phyloP scores from a whole-genome alignment of 1,140 invertebrate species.

The Doryteuthis pealeii region DNA sequence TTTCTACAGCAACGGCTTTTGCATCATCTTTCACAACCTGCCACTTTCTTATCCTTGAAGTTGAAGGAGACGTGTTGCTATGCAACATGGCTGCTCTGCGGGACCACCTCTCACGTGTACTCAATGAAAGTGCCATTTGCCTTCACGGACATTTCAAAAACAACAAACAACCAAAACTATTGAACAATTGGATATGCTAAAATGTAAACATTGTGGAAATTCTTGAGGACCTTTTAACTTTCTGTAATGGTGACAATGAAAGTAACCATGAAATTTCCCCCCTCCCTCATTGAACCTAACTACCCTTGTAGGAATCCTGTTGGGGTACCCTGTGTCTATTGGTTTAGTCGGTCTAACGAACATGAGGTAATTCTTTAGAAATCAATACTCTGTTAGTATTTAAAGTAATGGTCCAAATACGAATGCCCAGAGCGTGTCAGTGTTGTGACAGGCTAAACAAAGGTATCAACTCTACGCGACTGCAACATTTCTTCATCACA shows the following conservation, averaged over 20 bases:
- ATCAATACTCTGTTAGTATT: background rate
- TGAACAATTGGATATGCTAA: background rate
- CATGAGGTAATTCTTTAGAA: background rate
- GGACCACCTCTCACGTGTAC: background rate
- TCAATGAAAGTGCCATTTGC: background rate
- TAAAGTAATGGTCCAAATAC: too few relatives aligned
- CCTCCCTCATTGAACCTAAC: background rate
- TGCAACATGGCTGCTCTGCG: background rate
- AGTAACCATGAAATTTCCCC: background rate
- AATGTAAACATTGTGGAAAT: background rate
- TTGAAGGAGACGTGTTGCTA: background rate
- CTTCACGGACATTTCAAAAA: background rate
- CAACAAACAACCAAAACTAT: background rate
- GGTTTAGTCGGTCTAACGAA: background rate
- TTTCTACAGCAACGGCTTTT: background rate
- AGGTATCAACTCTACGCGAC: too few relatives aligned
- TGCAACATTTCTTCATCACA: too few relatives aligned
- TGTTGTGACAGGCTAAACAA: too few relatives aligned
- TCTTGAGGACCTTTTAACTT: background rate
- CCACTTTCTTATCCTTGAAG: background rate
- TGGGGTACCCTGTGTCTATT: background rate
- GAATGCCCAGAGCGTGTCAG: too few relatives aligned
- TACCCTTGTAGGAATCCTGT: background rate
- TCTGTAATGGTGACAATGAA: background rate
- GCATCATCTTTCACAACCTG: background rate